A percentile compares a stretch with the other conserved stretches of the same genome.
Evolutionary conservation across 2,113 vertebrate genomes (phyloP).

Genomic region (Oncorhynchus clarkii): DNA sequence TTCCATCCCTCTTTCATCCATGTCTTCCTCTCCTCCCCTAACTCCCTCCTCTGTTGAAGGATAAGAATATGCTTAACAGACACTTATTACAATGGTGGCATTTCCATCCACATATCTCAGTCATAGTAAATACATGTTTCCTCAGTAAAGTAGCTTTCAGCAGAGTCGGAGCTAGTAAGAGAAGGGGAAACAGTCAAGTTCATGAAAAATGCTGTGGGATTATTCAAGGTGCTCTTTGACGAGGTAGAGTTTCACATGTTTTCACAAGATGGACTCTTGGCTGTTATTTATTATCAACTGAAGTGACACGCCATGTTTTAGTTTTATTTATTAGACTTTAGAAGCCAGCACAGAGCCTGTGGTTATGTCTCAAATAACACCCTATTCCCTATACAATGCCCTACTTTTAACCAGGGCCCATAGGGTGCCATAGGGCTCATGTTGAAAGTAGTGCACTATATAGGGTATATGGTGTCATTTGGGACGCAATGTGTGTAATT

Average conservation of each 20-base stretch:
- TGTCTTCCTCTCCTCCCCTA: neutral
- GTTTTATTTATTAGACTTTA: constrained; percentile 39
- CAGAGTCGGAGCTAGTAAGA: too few species aligned
- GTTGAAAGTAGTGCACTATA: too few species aligned
- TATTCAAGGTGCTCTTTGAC: neutral
- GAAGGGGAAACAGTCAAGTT: too few species aligned
- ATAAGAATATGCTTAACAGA: neutral
- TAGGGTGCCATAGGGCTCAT: too few species aligned
- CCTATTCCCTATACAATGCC: too few species aligned
- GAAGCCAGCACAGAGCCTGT: constrained; percentile 1
- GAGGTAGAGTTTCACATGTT: too few species aligned
- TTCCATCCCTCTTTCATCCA: neutral
- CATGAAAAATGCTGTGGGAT: too few species aligned
- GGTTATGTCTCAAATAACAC: neutral
- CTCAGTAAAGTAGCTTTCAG: too few species aligned
- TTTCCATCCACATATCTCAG: neutral
- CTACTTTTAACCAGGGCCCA: too few species aligned
- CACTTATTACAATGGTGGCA: neutral
- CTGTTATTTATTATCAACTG: constrained; percentile 21
- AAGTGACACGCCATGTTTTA: constrained; percentile 4
- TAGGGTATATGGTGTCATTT: too few species aligned
- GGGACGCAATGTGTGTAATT: constrained; percentile 5
- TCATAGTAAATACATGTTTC: too few species aligned
- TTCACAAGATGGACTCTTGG: too few species aligned
- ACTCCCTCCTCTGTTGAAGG: neutral